These are phyloP conservation scores for Thyatira batis DNA, from an alignment of 2,888 invertebrate genomes.

Conservation along the genomic window DNA sequence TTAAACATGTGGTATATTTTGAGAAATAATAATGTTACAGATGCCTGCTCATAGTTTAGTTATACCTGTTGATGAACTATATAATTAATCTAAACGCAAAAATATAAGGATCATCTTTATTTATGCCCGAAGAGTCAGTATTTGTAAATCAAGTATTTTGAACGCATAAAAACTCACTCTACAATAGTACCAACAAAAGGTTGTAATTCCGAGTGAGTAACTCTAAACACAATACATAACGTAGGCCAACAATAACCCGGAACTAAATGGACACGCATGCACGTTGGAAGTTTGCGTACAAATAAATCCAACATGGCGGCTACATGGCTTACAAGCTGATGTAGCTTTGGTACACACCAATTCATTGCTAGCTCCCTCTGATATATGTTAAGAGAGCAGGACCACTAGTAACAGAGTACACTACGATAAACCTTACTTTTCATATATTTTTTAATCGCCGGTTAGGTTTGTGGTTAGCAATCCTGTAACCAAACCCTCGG, in stretches of 20 bases:
- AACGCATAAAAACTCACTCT: background rate
- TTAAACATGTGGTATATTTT: no score
- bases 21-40: no score
- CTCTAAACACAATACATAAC: background rate
- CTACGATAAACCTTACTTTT: no score
- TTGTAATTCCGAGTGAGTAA: background rate
- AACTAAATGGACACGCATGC: background rate
- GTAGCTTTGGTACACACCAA: constrained; percentile 49
- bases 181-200: background rate
- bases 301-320: constrained; percentile 44
- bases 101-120: no score
- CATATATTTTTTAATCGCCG: no score
- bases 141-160: background rate
- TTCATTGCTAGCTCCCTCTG: constrained; percentile 46
- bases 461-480: no score
- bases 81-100: no score
- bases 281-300: constrained; percentile 19
- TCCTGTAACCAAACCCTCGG: no score
- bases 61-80: no score
- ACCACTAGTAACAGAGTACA: constrained; percentile 20
- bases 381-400: constrained; percentile 28
- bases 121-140: no score
- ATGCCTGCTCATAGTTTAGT: no score
- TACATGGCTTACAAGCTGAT: constrained; percentile 39
- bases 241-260: constrained; percentile 3